Evolutionary conservation across 2,797 vertebrate species (phyloP), one percentile per base, ranked within the genome.

Genomic region (Sebastiscus albofasciatus): DNA sequence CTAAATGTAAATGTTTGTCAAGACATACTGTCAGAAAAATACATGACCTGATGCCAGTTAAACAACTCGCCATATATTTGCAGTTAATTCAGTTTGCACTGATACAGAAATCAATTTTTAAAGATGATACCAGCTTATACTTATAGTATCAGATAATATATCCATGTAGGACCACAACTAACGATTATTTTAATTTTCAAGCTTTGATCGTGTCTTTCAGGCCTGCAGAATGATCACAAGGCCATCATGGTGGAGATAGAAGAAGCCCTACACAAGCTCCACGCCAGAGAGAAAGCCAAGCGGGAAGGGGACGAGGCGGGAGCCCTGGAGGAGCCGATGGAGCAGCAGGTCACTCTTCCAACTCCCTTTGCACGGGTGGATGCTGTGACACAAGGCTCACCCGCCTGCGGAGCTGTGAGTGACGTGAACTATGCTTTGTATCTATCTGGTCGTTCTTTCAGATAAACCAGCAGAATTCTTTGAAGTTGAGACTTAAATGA

Each of bases 161-260:
- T 69, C 8, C n/a, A 2, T 9, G 8, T 11, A 18, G 11, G 33
- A 14, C 61, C 34, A 8, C 8, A 4, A 4, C 39, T 20, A n/a
- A 27, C 55, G 1, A 2, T 24, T 22, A 49, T 36, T 52, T 34
- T 58, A 1, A 22, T 27, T 54, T 65, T 20, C 2, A 34, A 36
- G 12, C 6, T n/a, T 67, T 26, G 1, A 22, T 60, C 16, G 1
- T 85, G 29, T 71, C 16, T 75, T 79, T 55, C 87, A 99, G 98
- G 98, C 92, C 67, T 99, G 86, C 99, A 99, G 94, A 99, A 99
- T 0, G 99, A 99, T 39, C 99, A 99, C 93, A 98, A 98, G 89
- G 95, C 94, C 1, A 89, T 99, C 82, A 99, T 99, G 99, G 90
- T 92, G 61, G 94, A 98, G 88, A 98, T 99, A 39, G 99, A 99